These are phyloP conservation scores for Hiodon alosoides DNA, from an alignment of 2,113 vertebrate species.

Conservation along the genomic window DNA sequence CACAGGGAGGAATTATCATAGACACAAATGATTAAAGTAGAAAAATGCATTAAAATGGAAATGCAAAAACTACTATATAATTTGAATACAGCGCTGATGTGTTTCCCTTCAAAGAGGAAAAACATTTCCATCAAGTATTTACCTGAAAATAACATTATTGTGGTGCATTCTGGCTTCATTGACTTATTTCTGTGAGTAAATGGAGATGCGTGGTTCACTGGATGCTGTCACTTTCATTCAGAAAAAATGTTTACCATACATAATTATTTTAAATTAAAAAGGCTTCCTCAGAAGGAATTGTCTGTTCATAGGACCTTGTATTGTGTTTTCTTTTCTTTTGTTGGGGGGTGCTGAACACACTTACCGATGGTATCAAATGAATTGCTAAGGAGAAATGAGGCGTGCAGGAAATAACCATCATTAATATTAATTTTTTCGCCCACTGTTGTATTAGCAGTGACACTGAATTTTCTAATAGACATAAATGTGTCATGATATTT, in stretches of 20 bases:
- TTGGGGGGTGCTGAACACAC: neutral
- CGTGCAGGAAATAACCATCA: neutral
- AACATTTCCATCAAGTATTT: neutral
- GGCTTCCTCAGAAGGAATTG: neutral
- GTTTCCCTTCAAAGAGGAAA: too few relatives aligned
- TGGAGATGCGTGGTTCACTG: neutral
- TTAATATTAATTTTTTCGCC: constrained; percentile 5
- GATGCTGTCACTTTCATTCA: neutral
- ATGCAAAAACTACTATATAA: too few relatives aligned
- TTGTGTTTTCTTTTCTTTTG: neutral
- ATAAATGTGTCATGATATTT: constrained; percentile 1
- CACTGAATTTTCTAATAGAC: neutral
- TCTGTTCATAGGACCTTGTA: neutral
- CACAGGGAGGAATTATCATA: too few relatives aligned
- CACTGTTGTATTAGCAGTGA: neutral
- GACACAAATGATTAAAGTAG: too few relatives aligned
- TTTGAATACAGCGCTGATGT: too few relatives aligned
- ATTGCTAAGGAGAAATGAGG: neutral
- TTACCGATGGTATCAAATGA: neutral
- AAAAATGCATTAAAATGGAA: too few relatives aligned
- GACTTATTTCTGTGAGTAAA: neutral
- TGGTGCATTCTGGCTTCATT: neutral
- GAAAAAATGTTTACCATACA: neutral
- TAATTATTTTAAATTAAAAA: constrained; percentile 3
- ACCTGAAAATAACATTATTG: too few relatives aligned